phyloP scores from a whole-genome alignment of 2,888 invertebrate genomes.

The Aradus depressus region DNA sequence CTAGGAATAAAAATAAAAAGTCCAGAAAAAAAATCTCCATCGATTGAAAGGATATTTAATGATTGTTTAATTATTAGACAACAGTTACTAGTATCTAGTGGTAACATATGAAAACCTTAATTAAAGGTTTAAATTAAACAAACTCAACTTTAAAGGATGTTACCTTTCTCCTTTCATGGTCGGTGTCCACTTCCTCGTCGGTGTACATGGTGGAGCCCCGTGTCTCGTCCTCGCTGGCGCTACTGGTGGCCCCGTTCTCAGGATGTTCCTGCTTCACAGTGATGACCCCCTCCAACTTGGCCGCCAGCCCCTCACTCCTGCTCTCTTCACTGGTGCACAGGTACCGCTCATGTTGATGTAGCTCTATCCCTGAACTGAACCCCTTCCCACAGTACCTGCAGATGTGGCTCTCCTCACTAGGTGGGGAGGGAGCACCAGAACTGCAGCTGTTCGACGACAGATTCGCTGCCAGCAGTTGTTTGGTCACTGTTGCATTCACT shows the following conservation, averaged over 20 bases:
- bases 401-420: slow-evolving; percentile 24
- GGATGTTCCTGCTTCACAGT: slow-evolving; percentile 44
- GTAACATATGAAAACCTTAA: too few species aligned
- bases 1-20: too few species aligned
- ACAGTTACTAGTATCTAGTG: too few species aligned
- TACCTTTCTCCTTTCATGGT: slow-evolving; percentile 48
- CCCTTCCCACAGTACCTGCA: slow-evolving; percentile 29
- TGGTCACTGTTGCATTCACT: slow-evolving; percentile 62
- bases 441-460: slow-evolving; percentile 46
- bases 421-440: slow-evolving; percentile 29
- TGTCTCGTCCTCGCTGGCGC: slow-evolving; percentile 30
- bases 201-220: slow-evolving; percentile 31
- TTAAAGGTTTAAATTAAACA: too few species aligned
- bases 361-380: slow-evolving; percentile 38
- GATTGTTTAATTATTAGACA: too few species aligned
- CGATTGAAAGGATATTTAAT: too few species aligned
- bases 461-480: slow-evolving; percentile 54
- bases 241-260: slow-evolving; percentile 38
- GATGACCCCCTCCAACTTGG: slow-evolving; percentile 59
- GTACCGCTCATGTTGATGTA: slow-evolving; percentile 59
- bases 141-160: too few species aligned
- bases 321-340: slow-evolving; percentile 35
- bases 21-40: too few species aligned
- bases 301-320: slow-evolving; percentile 47
- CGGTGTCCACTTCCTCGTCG: slow-evolving; percentile 33